Conservation (phyloP, 37 sponge, comb jelly and placozoan genomes). For the Petrosia ficiformis region DNA sequence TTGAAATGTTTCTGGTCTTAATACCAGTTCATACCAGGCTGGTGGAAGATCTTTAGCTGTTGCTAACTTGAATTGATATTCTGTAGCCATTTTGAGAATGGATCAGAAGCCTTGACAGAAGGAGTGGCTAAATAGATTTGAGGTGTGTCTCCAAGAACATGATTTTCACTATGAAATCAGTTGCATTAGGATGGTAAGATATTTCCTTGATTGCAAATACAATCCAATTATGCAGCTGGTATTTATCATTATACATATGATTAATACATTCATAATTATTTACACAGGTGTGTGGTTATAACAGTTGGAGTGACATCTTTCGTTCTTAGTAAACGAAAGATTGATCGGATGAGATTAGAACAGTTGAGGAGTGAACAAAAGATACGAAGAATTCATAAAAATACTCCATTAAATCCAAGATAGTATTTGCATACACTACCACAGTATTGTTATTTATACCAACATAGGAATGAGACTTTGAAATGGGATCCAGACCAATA, state of each 20-base stretch:
- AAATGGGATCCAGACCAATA: too few species aligned
- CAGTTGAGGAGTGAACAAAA: background rate
- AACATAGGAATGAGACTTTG: too few species aligned
- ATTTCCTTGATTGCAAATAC: too few species aligned
- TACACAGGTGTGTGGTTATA: background rate
- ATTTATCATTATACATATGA: too few species aligned
- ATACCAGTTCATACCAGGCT: conserved; percentile 72
- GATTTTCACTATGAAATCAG: background rate
- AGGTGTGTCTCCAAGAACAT: background rate
- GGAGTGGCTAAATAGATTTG: background rate
- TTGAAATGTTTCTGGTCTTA: conserved; percentile 57
- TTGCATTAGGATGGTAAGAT: background rate
- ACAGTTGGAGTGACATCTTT: background rate
- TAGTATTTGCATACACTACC: background rate
- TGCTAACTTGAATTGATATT: conserved; percentile 32
- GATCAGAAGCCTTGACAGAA: background rate
- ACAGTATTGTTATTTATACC: too few species aligned
- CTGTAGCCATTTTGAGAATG: conserved; percentile 9
- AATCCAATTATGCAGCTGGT: too few species aligned
- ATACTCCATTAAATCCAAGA: background rate
- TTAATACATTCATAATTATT: too few species aligned
- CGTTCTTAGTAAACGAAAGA: background rate
- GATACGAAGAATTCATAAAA: background rate
- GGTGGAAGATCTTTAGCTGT: conserved; percentile 64
- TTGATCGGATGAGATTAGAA: background rate